Percentiles rank a stretch among this genome's conserved stretches.
These are phyloP conservation scores for Catharus ustulatus DNA, from an alignment of 2,797 vertebrate genomes.

Conservation along the genomic window DNA sequence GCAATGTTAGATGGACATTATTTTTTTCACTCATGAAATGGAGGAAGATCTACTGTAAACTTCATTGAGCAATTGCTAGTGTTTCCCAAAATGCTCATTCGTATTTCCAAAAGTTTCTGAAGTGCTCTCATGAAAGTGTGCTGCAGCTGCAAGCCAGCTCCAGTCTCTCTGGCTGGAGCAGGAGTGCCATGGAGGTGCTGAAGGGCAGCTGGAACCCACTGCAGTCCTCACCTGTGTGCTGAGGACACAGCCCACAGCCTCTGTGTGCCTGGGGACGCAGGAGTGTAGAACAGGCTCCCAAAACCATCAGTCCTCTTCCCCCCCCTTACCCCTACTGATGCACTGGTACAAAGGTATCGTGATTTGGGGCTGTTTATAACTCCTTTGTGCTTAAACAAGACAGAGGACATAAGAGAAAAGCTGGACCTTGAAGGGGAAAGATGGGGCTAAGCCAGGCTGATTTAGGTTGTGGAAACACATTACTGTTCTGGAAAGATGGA, in stretches of 20 bases:
- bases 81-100: background rate
- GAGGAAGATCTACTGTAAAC: background rate
- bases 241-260: background rate
- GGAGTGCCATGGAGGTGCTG: rapidly evolving
- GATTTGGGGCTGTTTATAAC: background rate
- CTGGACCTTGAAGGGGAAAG: background rate
- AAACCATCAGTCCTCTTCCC: background rate
- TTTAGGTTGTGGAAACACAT: background rate
- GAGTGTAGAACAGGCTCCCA: background rate
- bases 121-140: background rate
- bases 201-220: background rate
- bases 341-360: rapidly evolving
- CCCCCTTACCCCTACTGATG: rapidly evolving
- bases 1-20: background rate
- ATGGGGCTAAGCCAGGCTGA: background rate
- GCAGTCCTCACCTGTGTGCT: no score
- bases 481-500: background rate
- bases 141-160: background rate
- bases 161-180: background rate
- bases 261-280: rapidly evolving
- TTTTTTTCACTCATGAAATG: background rate
- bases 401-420: background rate
- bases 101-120: background rate
- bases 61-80: background rate
- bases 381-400: background rate